Evolutionary conservation across 2,797 vertebrate genomes (phyloP).

Genomic region (Premnoplex brunnescens): DNA sequence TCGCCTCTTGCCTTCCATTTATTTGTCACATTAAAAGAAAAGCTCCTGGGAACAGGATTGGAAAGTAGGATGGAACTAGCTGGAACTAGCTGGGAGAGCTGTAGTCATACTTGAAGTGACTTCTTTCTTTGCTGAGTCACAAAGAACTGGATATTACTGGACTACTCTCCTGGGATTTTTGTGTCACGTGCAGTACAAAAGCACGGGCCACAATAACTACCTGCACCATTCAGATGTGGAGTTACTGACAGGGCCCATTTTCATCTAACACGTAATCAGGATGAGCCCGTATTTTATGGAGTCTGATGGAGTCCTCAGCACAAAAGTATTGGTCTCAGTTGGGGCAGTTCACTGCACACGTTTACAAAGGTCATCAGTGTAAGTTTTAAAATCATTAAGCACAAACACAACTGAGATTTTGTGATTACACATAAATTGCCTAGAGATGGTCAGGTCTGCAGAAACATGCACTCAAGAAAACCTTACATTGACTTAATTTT

Average conservation of each 20-base stretch:
- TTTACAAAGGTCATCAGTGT: neutral
- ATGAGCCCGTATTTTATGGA: neutral
- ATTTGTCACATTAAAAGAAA: slow-evolving; percentile 18
- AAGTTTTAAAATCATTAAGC: neutral
- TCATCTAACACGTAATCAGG: neutral
- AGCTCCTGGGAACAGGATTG: neutral
- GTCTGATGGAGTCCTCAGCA: neutral
- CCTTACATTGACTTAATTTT: neutral
- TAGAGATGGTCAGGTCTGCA: neutral
- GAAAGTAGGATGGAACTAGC: neutral
- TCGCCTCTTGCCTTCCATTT: neutral
- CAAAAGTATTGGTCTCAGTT: neutral
- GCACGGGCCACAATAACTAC: neutral
- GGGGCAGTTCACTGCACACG: rapidly evolving
- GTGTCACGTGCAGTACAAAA: neutral
- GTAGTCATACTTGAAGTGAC: neutral
- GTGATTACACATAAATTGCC: neutral
- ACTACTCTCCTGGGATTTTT: neutral
- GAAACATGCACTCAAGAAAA: neutral
- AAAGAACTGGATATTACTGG: neutral
- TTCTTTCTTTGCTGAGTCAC: neutral
- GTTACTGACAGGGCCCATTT: neutral
- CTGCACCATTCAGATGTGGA: neutral
- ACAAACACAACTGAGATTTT: neutral
- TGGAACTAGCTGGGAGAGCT: neutral